A percentile compares a stretch with the other conserved stretches of the same genome.
These are phyloP conservation scores for Heliconius charithonia DNA, from an alignment of 2,888 invertebrate species.

Conservation along the genomic window DNA sequence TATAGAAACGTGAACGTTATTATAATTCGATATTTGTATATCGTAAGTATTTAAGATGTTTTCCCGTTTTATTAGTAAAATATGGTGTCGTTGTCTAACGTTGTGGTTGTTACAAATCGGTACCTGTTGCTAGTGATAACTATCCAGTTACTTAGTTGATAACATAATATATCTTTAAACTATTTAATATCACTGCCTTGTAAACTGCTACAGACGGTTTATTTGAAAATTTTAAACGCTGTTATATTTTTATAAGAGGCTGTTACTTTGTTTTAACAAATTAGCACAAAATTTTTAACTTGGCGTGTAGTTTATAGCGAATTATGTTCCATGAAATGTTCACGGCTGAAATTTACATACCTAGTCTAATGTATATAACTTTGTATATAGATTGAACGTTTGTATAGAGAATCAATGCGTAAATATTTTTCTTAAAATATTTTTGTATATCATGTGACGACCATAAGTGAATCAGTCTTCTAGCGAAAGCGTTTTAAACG, in stretches of 20 bases:
- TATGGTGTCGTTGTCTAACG: conserved; percentile 26
- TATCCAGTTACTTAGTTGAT: conserved; percentile 4
- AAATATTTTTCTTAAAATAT: conserved; percentile 78
- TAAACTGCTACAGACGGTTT: conserved; percentile 26
- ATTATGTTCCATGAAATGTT: background rate
- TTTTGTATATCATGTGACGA: conserved; percentile 69
- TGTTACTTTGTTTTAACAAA: conserved; percentile 8
- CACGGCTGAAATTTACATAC: conserved; percentile 20
- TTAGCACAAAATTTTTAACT: conserved; percentile 37
- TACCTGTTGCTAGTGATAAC: conserved; percentile 40
- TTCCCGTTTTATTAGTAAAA: conserved; percentile 31
- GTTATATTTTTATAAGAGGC: conserved; percentile 12
- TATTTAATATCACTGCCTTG: conserved; percentile 40
- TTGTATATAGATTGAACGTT: conserved; percentile 70
- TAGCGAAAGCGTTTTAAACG: conserved; percentile 29
- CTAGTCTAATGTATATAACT: conserved; percentile 65
- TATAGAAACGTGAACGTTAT: conserved; percentile 5
- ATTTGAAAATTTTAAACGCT: conserved; percentile 9
- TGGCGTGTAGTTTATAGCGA: background rate
- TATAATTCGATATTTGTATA: conserved; percentile 26
- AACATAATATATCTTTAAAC: conserved; percentile 10
- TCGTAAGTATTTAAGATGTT: conserved; percentile 25
- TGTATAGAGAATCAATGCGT: conserved; percentile 72
- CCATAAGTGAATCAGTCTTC: conserved; percentile 43
- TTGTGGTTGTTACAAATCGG: conserved; percentile 38